These are phyloP conservation scores for Hippocampus barbouri DNA, from an alignment of 2,113 vertebrate genomes.

Conservation along the genomic window DNA sequence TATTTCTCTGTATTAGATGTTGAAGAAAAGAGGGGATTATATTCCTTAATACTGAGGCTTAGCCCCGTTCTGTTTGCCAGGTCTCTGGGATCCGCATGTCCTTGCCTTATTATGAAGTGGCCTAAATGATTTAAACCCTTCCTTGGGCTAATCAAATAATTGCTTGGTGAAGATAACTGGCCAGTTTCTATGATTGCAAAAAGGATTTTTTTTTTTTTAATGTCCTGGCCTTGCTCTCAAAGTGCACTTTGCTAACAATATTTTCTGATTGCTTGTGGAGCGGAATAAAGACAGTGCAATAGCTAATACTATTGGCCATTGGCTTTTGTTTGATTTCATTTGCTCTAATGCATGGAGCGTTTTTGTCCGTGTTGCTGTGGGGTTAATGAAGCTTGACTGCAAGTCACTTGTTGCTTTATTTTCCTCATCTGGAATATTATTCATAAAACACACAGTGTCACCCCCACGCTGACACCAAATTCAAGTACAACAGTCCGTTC, in stretches of 20 bases:
- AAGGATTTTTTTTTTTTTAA: conserved; percentile 28
- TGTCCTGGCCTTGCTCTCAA: conserved; percentile 55
- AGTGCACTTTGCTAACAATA: conserved; percentile 42
- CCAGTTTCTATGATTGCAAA: conserved; percentile 51
- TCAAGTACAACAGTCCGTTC: conserved; percentile 6
- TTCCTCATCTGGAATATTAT: conserved; percentile 22
- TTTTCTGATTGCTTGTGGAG: conserved; percentile 23
- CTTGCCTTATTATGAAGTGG: conserved; percentile 57
- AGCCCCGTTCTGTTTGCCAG: conserved; percentile 49
- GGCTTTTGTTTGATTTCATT: conserved; percentile 39
- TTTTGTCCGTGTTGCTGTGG: conserved; percentile 21
- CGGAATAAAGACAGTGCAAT: conserved; percentile 16
- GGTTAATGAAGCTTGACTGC: conserved; percentile 44
- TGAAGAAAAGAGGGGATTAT: conserved; percentile 30
- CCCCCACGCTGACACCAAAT: conserved; percentile 3
- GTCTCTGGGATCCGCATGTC: conserved; percentile 51
- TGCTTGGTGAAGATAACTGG: conserved; percentile 67
- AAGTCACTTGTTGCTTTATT: conserved; percentile 34
- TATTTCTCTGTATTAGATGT: neutral
- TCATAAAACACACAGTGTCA: neutral
- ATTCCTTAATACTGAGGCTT: conserved; percentile 53
- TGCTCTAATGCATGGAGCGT: conserved; percentile 15
- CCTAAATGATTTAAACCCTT: conserved; percentile 64
- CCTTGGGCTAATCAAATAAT: conserved; percentile 74
- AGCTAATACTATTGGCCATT: neutral